phyloP scores from a whole-genome alignment of 35 echinoderm and acorn worm species.

The Chiridota heheva region DNA sequence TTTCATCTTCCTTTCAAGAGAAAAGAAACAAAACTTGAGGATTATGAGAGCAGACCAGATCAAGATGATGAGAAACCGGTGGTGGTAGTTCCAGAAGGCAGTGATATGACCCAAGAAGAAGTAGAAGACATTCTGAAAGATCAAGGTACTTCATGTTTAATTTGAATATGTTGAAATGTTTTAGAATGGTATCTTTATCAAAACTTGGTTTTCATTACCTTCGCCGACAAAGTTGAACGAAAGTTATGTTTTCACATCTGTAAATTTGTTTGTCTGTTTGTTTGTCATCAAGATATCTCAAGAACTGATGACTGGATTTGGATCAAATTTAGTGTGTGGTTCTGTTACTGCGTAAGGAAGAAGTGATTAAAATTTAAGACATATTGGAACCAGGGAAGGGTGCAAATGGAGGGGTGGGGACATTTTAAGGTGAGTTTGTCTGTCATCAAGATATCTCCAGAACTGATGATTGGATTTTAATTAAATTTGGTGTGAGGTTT shows the following conservation, averaged over 20 bases:
- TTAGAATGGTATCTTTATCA: neutral
- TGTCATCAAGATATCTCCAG: too few relatives aligned
- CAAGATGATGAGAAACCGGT: slow-evolving; percentile 88
- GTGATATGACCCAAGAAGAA: slow-evolving; percentile 79
- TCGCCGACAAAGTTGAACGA: neutral
- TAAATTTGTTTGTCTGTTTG: neutral
- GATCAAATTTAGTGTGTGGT: too few relatives aligned
- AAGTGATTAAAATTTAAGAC: too few relatives aligned
- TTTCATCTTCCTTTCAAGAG: too few relatives aligned
- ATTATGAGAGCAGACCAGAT: slow-evolving; percentile 75
- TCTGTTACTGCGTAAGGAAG: too few relatives aligned
- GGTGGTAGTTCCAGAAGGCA: slow-evolving; percentile 74
- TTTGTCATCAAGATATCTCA: neutral
- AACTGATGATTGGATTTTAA: too few relatives aligned
- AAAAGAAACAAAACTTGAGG: too few relatives aligned
- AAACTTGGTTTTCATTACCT: neutral
- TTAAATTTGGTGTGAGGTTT: too few relatives aligned
- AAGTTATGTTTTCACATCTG: neutral
- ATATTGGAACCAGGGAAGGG: too few relatives aligned
- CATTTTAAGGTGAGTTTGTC: too few relatives aligned
- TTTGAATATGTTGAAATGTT: neutral
- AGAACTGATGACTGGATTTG: too few relatives aligned
- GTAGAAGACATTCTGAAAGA: slow-evolving; percentile 42
- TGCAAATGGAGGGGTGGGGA: too few relatives aligned
- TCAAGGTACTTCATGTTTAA: neutral